Percentiles rank a stretch among this genome's conserved stretches.
These are phyloP conservation scores for Tineola bisselliella DNA, from an alignment of 2,888 invertebrate genomes.

Conservation along the genomic window DNA sequence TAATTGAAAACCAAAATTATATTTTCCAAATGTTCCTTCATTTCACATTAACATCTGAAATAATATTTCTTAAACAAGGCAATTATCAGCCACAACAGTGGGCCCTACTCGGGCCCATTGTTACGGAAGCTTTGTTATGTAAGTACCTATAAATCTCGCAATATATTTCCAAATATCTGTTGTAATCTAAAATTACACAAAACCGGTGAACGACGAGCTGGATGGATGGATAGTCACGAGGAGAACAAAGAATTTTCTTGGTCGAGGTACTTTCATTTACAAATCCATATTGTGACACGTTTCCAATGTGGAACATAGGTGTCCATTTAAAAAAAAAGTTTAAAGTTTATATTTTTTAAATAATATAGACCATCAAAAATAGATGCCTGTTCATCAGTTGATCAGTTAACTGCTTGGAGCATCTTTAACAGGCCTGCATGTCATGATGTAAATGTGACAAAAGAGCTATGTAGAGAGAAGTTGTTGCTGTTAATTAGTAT, in stretches of 20 bases:
- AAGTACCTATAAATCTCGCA: constrained; percentile 6
- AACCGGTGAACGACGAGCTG: background rate
- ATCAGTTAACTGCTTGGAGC: too few species aligned
- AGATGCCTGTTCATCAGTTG: too few species aligned
- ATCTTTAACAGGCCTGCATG: too few species aligned
- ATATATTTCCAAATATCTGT: background rate
- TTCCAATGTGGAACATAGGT: background rate
- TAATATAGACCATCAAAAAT: too few species aligned
- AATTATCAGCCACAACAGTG: background rate
- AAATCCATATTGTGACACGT: background rate
- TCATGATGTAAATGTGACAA: too few species aligned
- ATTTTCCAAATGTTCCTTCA: background rate
- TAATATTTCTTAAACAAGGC: background rate
- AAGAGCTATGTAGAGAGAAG: too few species aligned
- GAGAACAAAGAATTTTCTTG: constrained; percentile 12
- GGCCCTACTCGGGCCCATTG: background rate
- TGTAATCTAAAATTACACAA: constrained; percentile 4
- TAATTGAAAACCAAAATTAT: background rate
- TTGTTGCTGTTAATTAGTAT: too few species aligned
- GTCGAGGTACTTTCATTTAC: constrained; percentile 13
- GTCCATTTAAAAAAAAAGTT: background rate
- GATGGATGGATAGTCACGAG: background rate
- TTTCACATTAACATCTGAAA: background rate
- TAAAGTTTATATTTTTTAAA: too few species aligned
- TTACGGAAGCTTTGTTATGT: background rate